These are phyloP conservation scores for Coecobrya sp. DNA, from an alignment of 2,888 invertebrate species.

Conservation along the genomic window DNA sequence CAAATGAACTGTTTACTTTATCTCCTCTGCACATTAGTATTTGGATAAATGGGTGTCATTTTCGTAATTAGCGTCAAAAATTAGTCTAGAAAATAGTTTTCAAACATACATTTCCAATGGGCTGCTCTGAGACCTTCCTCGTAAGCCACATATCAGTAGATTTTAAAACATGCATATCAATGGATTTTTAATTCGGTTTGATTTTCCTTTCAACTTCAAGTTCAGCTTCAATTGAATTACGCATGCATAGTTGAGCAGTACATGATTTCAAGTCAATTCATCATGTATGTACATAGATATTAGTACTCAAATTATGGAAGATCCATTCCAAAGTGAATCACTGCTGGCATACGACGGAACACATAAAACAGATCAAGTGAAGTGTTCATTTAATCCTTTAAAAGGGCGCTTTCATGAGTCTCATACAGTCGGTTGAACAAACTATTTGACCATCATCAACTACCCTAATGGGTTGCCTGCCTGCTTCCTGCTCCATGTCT, in stretches of 20 bases:
- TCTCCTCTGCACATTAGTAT: no score
- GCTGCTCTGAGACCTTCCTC: no score
- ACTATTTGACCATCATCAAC: conserved; percentile 67
- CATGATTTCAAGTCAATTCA: no score
- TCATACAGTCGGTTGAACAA: conserved; percentile 21
- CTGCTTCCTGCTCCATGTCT: conserved; percentile 9
- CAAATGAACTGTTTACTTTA: no score
- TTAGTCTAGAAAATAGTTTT: not conserved
- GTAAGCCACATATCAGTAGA: no score
- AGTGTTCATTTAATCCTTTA: conserved; percentile 43
- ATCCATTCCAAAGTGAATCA: not conserved
- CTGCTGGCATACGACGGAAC: conserved; percentile 37
- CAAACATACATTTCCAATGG: no score
- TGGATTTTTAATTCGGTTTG: conserved; percentile 55
- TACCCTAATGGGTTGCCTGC: conserved; percentile 31
- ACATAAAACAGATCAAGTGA: conserved; percentile 59
- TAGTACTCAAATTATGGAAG: not conserved
- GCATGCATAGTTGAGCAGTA: no score
- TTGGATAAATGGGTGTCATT: not conserved
- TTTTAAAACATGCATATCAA: not conserved
- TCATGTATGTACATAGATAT: no score
- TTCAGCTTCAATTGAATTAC: no score
- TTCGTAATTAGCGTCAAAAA: no score
- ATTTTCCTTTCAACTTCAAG: conserved; percentile 4
- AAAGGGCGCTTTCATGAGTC: conserved; percentile 45